Percentiles rank a stretch among this genome's conserved stretches.
phyloP scores from a whole-genome alignment of 64 coral and sea anemone species.

The Orbicella faveolata region DNA sequence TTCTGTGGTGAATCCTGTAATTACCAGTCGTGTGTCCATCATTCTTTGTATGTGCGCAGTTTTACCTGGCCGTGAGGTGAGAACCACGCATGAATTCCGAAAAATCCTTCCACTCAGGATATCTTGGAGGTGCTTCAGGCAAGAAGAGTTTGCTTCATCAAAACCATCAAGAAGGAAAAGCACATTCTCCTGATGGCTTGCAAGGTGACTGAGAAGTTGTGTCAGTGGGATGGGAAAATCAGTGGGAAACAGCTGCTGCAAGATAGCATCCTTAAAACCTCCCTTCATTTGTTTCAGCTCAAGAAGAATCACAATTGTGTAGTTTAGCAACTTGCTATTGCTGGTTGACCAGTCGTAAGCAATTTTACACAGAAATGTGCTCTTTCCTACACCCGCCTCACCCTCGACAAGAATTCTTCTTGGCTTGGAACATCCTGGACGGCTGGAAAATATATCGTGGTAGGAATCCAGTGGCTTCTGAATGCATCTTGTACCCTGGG shows the following conservation, averaged over 20 bases:
- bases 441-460: conserved; percentile 52
- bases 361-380: conserved; percentile 66
- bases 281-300: conserved; percentile 73
- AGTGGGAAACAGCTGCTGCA: conserved; percentile 62
- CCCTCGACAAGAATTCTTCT: conserved; percentile 80
- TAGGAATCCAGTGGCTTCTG: conserved; percentile 55
- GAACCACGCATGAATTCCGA: conserved; percentile 51
- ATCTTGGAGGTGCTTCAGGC: conserved; percentile 44
- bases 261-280: conserved; percentile 44
- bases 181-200: conserved; percentile 40
- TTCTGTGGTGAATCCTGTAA: conserved; percentile 54
- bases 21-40: conserved; percentile 37
- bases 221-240: conserved; percentile 46
- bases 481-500: conserved; percentile 7
- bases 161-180: conserved; percentile 73
- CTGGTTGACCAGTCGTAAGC: conserved; percentile 77
- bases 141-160: conserved; percentile 32
- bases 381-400: conserved; percentile 80
- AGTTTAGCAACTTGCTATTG: background rate
- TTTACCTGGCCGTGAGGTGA: conserved; percentile 59
- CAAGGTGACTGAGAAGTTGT: conserved; percentile 37
- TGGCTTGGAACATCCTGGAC: conserved; percentile 15
- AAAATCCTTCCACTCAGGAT: conserved; percentile 50
- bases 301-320: conserved; percentile 45
- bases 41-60: conserved; percentile 42